Conservation (phyloP, 30 jellyfish, hydroid and myxozoan genomes). For the Sanderia malayensis region DNA sequence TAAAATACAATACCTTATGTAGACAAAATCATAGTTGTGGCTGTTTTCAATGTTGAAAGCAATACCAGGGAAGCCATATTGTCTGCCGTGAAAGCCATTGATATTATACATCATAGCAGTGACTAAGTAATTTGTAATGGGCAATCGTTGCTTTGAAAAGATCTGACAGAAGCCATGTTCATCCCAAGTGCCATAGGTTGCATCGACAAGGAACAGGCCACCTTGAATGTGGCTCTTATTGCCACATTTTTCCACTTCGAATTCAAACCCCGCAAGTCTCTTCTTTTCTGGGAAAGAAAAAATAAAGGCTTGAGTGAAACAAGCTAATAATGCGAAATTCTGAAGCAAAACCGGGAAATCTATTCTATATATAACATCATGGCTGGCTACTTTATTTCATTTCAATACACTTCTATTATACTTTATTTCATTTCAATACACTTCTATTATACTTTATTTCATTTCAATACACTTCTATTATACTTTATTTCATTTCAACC, state of each 20-base stretch:
- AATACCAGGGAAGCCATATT: constrained; percentile 74
- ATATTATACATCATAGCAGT: constrained; percentile 55
- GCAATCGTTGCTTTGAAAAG: constrained; percentile 13
- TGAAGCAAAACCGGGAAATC: too few species aligned
- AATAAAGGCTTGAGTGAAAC: too few species aligned
- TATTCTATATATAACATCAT: too few species aligned
- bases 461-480: too few species aligned
- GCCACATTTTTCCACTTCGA: constrained; percentile 58
- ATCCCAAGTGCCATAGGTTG: constrained; percentile 61
- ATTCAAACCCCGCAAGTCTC: neutral
- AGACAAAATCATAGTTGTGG: constrained; percentile 65
- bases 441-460: too few species aligned
- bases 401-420: too few species aligned
- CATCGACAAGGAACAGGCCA: constrained; percentile 53
- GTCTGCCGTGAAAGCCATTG: constrained; percentile 60
- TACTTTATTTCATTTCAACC: too few species aligned
- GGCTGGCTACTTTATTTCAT: too few species aligned
- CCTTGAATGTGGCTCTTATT: constrained; percentile 44
- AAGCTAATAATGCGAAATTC: too few species aligned
- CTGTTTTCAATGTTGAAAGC: constrained; percentile 71
- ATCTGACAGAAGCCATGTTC: constrained; percentile 65
- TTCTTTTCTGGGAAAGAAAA: neutral
- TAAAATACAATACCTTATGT: constrained; percentile 50
- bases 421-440: too few species aligned
- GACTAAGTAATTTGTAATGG: constrained; percentile 40